A percentile compares a stretch with the other conserved stretches of the same genome.
phyloP scores from a whole-genome alignment of 2,888 invertebrate species.

The Theretra japonica region DNA sequence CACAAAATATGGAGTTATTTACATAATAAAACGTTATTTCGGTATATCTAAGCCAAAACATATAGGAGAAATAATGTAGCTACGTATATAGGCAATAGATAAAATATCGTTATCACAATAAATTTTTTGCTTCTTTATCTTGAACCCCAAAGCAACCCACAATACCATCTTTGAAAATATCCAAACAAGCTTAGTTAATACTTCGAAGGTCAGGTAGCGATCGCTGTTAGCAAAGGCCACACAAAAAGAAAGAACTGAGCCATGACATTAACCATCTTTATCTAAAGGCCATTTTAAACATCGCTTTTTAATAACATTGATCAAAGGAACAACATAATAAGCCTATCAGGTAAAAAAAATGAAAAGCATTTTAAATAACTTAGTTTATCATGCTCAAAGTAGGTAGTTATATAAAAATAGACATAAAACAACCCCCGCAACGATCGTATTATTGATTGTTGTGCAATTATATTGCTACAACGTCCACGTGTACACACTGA shows the following conservation, averaged over 20 bases:
- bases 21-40: neutral
- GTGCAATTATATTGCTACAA: slow-evolving; percentile 51
- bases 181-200: neutral
- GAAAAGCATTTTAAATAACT: neutral
- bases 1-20: neutral
- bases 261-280: slow-evolving; percentile 12
- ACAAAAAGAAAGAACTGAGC: neutral
- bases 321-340: neutral
- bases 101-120: neutral
- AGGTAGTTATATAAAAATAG: slow-evolving; percentile 25
- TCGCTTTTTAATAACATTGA: neutral
- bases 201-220: neutral
- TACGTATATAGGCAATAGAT: neutral
- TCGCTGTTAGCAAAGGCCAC: slow-evolving; percentile 1
- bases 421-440: slow-evolving; percentile 42
- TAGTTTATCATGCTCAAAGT: slow-evolving; percentile 2
- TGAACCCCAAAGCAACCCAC: neutral
- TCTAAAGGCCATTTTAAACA: neutral
- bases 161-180: neutral
- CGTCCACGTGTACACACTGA: slow-evolving; percentile 59
- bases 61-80: neutral
- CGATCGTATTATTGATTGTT: slow-evolving; percentile 45
- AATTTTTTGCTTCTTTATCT: neutral
- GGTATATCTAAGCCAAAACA: neutral
- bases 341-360: neutral